These are phyloP conservation scores for Ooceraea biroi DNA, from an alignment of 1,140 invertebrate species.

Conservation along the genomic window DNA sequence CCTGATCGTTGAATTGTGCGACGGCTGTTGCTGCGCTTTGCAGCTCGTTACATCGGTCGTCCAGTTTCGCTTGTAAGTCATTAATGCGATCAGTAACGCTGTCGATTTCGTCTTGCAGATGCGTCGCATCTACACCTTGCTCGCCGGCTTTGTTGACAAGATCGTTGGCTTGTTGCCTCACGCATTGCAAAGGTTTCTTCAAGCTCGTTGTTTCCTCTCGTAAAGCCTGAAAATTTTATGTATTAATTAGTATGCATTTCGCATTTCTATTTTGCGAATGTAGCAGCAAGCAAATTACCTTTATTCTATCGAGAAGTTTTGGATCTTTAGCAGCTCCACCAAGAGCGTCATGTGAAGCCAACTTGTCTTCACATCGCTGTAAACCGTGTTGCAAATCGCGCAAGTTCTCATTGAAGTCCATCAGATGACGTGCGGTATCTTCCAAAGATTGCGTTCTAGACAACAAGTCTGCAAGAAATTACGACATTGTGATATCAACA, in stretches of 20 bases:
- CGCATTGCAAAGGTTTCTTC: constrained; percentile 91
- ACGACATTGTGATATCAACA: constrained; percentile 19
- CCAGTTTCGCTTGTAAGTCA: constrained; percentile 91
- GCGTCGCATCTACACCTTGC: constrained; percentile 90
- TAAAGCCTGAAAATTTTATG: constrained; percentile 84
- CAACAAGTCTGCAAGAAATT: constrained; percentile 82
- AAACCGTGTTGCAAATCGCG: constrained; percentile 93
- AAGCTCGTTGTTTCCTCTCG: constrained; percentile 92
- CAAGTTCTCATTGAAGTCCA: constrained; percentile 94
- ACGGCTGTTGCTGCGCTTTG: constrained; percentile 95
- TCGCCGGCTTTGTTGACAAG: constrained; percentile 90
- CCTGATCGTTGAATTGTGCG: constrained; percentile 94
- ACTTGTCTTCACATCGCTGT: constrained; percentile 94
- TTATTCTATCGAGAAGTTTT: constrained; percentile 93
- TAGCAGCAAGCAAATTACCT: constrained; percentile 83
- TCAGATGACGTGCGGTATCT: constrained; percentile 92
- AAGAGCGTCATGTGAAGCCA: constrained; percentile 92
- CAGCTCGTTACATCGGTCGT: constrained; percentile 92
- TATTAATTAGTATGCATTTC: constrained; percentile 6
- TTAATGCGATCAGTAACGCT: constrained; percentile 92
- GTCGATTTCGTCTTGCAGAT: constrained; percentile 92
- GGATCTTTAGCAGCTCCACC: constrained; percentile 93
- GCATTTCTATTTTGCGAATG: background rate
- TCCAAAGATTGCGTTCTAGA: constrained; percentile 93
- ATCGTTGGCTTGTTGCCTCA: constrained; percentile 90